Evolutionary conservation across 1,140 invertebrate genomes (phyloP).

Genomic region (Geopemphigus sp.): DNA sequence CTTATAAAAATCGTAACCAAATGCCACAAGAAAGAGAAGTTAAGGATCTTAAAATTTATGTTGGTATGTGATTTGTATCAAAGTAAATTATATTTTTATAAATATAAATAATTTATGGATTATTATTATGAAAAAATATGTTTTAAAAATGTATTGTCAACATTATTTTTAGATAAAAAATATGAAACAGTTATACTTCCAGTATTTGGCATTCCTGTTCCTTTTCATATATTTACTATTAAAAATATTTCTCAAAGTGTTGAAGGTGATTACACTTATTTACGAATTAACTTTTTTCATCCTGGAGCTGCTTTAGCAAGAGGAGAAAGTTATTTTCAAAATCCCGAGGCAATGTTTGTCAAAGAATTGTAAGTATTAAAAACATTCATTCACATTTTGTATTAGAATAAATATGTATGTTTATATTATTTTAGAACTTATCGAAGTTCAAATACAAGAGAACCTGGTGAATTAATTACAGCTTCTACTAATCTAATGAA

Average conservation of each 20-base stretch:
- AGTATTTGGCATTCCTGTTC: constrained; percentile 91
- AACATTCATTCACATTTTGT: constrained; percentile 44
- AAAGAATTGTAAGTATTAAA: constrained; percentile 87
- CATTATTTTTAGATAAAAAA: constrained; percentile 75
- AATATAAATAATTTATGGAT: too few relatives aligned
- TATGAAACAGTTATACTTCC: constrained; percentile 97
- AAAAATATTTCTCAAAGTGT: constrained; percentile 98
- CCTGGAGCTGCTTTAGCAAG: constrained; percentile 93
- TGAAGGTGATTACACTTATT: constrained; percentile 98
- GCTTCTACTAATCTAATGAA: constrained; percentile 96
- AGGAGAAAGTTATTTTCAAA: constrained; percentile 84
- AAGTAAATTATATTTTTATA: background rate
- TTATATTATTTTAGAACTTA: constrained; percentile 73
- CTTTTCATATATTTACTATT: constrained; percentile 98
- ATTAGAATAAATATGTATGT: constrained; percentile 4
- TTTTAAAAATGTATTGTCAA: background rate
- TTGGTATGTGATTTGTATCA: constrained; percentile 65
- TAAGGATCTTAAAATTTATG: constrained; percentile 90
- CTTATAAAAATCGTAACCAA: constrained; percentile 88
- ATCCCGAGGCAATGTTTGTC: constrained; percentile 93
- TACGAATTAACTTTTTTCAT: constrained; percentile 98
- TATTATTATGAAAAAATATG: background rate
- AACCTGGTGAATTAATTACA: constrained; percentile 92
- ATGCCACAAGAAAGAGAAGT: constrained; percentile 93
- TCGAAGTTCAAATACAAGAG: constrained; percentile 95